phyloP scores from a whole-genome alignment of 2,113 vertebrate genomes.

The Larimichthys polyactis region DNA sequence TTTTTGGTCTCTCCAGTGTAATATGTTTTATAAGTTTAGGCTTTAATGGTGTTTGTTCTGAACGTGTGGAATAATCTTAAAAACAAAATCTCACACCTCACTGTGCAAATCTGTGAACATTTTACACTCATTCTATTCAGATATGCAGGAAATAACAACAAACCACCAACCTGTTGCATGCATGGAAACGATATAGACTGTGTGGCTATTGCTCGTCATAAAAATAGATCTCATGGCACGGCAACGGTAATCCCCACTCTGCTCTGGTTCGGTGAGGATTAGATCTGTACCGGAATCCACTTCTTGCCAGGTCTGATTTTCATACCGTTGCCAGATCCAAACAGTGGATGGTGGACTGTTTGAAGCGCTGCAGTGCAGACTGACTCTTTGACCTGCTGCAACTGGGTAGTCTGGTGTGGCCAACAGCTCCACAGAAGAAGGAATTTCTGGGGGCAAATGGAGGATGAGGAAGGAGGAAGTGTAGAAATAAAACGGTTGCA shows the following conservation, averaged over 20 bases:
- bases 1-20: too few species aligned
- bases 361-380: constrained; percentile 31
- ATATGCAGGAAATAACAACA: not conserved
- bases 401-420: constrained; percentile 57
- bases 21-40: too few species aligned
- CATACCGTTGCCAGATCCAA: constrained; percentile 40
- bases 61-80: not conserved
- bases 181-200: constrained; percentile 47
- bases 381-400: constrained; percentile 51
- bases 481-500: not conserved
- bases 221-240: rapidly evolving
- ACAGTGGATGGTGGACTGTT: rapidly evolving
- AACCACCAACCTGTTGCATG: constrained; percentile 50
- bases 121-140: not conserved
- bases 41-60: too few species aligned
- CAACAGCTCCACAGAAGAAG: constrained; percentile 3
- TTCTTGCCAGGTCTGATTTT: constrained; percentile 4
- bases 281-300: constrained; percentile 3
- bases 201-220: not conserved
- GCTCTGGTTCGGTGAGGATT: constrained; percentile 50
- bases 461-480: not conserved
- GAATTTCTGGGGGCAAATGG: not conserved
- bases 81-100: not conserved
- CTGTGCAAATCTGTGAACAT: too few species aligned
- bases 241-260: constrained; percentile 69